Evolutionary conservation across 2,797 vertebrate species (phyloP).

Genomic region (Myotis pilosus): DNA sequence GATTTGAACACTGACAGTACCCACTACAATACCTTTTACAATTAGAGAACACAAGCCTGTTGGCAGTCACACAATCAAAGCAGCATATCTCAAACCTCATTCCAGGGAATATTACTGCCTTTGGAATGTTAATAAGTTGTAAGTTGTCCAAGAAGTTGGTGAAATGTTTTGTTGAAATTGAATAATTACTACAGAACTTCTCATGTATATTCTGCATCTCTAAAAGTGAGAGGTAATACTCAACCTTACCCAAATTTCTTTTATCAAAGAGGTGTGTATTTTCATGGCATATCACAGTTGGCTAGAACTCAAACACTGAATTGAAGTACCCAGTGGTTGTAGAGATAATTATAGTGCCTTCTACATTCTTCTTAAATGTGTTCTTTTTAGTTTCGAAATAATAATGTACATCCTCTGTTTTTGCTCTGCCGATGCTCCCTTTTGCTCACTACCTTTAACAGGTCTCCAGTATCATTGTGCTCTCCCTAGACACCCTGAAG

Average conservation of each 20-base stretch:
- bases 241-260: neutral
- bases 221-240: neutral
- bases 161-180: neutral
- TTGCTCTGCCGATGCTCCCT: neutral
- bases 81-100: neutral
- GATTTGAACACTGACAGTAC: neutral
- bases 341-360: neutral
- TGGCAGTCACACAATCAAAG: neutral
- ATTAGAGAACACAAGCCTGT: neutral
- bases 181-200: neutral
- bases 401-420: neutral
- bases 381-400: neutral
- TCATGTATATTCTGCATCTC: neutral
- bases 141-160: neutral
- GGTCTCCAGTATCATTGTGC: neutral
- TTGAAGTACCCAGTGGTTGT: neutral
- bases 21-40: neutral
- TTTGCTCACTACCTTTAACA: neutral
- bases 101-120: neutral
- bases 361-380: neutral
- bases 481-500: neutral
- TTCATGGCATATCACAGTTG: neutral
- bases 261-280: neutral
- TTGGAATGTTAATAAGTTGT: neutral
- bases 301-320: conserved; percentile 2